Conservation (phyloP, 2,888 invertebrate genomes). For the Elysia crispata region DNA sequence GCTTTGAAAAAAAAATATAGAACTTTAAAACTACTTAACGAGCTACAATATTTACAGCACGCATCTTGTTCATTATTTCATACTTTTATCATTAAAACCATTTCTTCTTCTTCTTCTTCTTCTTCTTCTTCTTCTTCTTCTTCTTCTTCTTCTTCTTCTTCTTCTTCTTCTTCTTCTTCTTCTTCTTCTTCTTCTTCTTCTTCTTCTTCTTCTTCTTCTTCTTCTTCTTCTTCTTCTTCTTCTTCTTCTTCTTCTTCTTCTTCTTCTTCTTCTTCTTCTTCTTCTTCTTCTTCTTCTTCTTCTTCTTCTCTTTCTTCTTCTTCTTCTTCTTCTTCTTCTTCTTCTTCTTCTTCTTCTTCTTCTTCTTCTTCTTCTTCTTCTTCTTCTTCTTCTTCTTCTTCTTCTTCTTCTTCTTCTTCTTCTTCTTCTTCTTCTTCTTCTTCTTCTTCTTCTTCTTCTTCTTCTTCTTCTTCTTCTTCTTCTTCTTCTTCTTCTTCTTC, state of each 20-base stretch:
- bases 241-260: background rate
- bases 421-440: background rate
- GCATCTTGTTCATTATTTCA: too few relatives aligned
- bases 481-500: conserved; percentile 23
- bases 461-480: background rate
- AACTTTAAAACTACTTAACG: too few relatives aligned
- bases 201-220: background rate
- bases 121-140: background rate
- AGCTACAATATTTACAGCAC: too few relatives aligned
- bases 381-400: background rate
- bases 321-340: too few relatives aligned
- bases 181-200: background rate
- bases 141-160: background rate
- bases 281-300: background rate
- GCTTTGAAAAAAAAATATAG: too few relatives aligned
- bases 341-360: background rate
- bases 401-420: background rate
- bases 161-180: background rate
- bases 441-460: background rate
- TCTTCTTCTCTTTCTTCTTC: background rate
- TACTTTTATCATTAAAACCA: too few relatives aligned
- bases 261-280: background rate
- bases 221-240: conserved; percentile 11
- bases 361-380: conserved; percentile 1
- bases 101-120: conserved; percentile 16